A percentile compares a stretch with the other conserved stretches of the same genome.
Conservation (phyloP, 2,888 invertebrate species). For the Polymixis flavicincta region DNA sequence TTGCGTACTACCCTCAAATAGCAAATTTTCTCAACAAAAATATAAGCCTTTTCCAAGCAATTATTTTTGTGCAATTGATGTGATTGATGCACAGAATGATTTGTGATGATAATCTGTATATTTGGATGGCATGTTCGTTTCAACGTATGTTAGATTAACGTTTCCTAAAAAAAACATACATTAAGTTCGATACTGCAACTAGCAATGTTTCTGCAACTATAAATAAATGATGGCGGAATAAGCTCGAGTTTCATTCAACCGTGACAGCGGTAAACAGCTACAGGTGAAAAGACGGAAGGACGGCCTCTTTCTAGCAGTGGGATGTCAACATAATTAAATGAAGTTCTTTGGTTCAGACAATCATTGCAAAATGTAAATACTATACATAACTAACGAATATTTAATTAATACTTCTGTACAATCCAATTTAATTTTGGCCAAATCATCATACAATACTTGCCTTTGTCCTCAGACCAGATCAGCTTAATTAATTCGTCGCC, state of each 20-base stretch:
- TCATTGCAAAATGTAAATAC: not conserved
- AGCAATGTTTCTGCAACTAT: not conserved
- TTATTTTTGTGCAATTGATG: no score
- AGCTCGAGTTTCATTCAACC: not conserved
- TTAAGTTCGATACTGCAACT: not conserved
- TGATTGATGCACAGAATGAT: no score
- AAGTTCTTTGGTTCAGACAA: not conserved
- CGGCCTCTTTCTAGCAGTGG: not conserved
- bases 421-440: conserved; percentile 22
- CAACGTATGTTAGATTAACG: not conserved
- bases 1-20: no score
- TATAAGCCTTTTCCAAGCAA: no score
- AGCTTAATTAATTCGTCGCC: conserved; percentile 50
- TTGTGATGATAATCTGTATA: no score
- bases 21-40: no score
- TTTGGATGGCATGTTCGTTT: not conserved
- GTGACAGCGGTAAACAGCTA: not conserved
- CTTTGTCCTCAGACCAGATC: conserved; percentile 44
- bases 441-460: conserved; percentile 33
- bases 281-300: not conserved
- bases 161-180: not conserved
- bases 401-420: conserved; percentile 20
- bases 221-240: not conserved
- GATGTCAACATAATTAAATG: not conserved
- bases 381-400: not conserved